Conservation (phyloP, 2,113 vertebrate species). For the Pongo pygmaeus region DNA sequence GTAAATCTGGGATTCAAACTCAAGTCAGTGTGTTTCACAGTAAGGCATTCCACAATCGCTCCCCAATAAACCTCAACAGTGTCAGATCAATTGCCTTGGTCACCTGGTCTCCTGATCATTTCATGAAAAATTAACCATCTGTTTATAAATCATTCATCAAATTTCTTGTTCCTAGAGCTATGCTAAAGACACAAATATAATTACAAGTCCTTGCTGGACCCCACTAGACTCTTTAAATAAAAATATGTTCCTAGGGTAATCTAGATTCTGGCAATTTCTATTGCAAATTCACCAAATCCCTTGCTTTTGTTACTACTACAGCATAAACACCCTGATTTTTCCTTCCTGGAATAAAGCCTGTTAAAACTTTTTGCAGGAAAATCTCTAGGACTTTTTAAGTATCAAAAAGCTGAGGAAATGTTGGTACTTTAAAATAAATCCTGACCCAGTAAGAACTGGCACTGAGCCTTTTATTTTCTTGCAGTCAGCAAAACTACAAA, state of each 20-base stretch:
- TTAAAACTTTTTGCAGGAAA: constrained; percentile 43
- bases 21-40: neutral
- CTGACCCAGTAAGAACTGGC: constrained; percentile 67
- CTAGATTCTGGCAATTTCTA: neutral
- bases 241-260: neutral
- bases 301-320: neutral
- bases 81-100: neutral
- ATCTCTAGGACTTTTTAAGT: constrained; percentile 33
- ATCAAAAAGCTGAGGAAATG: constrained; percentile 42
- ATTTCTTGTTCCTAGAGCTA: neutral
- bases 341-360: neutral
- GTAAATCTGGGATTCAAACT: neutral
- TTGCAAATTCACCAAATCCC: neutral
- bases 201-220: neutral
- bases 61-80: neutral
- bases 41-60: neutral
- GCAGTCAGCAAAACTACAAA: constrained; percentile 65
- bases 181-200: neutral
- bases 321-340: neutral
- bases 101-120: neutral
- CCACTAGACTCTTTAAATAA: neutral
- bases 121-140: neutral
- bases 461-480: constrained; percentile 54
- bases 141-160: neutral
- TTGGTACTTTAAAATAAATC: constrained; percentile 71